Conservation (phyloP, 1,140 invertebrate genomes). For the Drosophila bipectinata region DNA sequence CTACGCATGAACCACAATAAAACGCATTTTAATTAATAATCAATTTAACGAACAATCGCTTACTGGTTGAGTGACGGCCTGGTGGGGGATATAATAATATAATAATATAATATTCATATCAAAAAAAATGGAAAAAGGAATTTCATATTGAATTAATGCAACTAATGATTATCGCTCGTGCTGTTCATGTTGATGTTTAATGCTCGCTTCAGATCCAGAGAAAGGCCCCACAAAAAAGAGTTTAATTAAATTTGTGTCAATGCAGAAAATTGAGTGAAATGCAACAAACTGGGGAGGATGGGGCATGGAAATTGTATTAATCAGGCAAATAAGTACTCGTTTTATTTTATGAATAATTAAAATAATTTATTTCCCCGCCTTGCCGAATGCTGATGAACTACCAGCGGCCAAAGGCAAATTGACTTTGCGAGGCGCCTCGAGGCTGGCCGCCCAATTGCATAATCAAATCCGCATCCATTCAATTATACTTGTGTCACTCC, state of each 20-base stretch:
- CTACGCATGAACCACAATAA: slow-evolving; percentile 13
- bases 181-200: slow-evolving; percentile 14
- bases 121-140: slow-evolving; percentile 45
- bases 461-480: slow-evolving; percentile 42
- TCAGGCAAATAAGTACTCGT: slow-evolving; percentile 39
- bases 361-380: slow-evolving; percentile 19
- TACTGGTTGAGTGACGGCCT: slow-evolving; percentile 10
- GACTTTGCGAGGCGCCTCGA: slow-evolving; percentile 25
- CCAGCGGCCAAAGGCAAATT: slow-evolving; percentile 23
- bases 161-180: slow-evolving; percentile 63
- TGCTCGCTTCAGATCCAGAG: neutral
- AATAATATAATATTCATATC: slow-evolving; percentile 15
- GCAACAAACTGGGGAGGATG: slow-evolving; percentile 6
- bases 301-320: slow-evolving; percentile 62
- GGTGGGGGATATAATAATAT: neutral
- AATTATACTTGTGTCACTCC: slow-evolving; percentile 34
- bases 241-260: slow-evolving; percentile 74
- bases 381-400: slow-evolving; percentile 16
- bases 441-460: slow-evolving; percentile 27
- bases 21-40: slow-evolving; percentile 75
- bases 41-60: slow-evolving; percentile 63
- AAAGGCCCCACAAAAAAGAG: slow-evolving; percentile 25
- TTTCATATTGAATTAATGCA: slow-evolving; percentile 68
- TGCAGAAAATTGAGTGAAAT: slow-evolving; percentile 17
- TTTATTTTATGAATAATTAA: slow-evolving; percentile 46